Base-by-base conservation (phyloP, 2,113 vertebrate species). In the Xiphias gladius region DNA sequence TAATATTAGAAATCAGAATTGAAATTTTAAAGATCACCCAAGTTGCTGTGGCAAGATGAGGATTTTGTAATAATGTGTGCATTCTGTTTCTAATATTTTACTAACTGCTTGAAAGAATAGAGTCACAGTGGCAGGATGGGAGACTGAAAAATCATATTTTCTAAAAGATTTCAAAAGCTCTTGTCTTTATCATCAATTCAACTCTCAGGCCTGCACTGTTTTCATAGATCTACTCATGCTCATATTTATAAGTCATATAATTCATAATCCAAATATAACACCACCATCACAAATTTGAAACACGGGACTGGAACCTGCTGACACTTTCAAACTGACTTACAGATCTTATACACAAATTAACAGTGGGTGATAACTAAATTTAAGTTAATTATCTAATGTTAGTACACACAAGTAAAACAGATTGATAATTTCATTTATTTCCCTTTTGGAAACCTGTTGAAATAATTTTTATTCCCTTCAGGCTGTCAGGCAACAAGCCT, bases 401-500 rank as follows among this genome's bases (percentile, higher is more conserved):
- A 22, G 24, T 2, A 19, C 5, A 32, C 57, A 43, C 17, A 48
- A 41, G 50, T 52, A 32, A 55, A 71, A 54, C 24, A 64, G 20
- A 39, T 5, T 22, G 22, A 64, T 59, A 13, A 52, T 73, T 65
- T 63, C 16, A 61, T 67, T 37, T 48, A 12, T 64, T 72, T 68
- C 11, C 11, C 46, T 54, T 76, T 19, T 22, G 8, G 4, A 65
- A 80, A 61, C 57, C 46, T 30, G 57, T 79, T 58, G 20, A 72
- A 48, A 39, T 78, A 1, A 9, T 58, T 73, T 71, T 28, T 22
- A 52, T 48, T 12, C 48, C 17, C 55, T 61, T 6, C 7, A 77
- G 43, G 69, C 66, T 71, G 68, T 82, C 59, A 50, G 61, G 46
- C 74, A 79, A 39, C 68, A 73, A 14, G 58, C 79, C 72, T 76